Evolutionary conservation across 2,797 vertebrate species (phyloP), one percentile per base, ranked within the genome.

Genomic region (Borostomias antarcticus): DNA sequence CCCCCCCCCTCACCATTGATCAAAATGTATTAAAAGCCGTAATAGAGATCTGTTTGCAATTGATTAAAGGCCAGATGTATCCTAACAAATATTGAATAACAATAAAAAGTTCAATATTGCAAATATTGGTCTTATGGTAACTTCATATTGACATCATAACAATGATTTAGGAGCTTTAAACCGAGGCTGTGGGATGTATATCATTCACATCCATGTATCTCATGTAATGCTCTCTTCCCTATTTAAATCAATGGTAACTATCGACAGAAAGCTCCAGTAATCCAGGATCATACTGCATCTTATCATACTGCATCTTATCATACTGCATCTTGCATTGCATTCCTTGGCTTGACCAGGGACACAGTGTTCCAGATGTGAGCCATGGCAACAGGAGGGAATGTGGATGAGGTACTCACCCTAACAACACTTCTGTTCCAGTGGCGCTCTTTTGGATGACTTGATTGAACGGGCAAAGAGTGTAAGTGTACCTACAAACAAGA

Each of bases 381-480:
- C 17, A 28, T 48, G 28, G 19, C 19, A 74, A 69, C 28, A 68
- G 48, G 8, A 7, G 19, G 21, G 21, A 17, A 50, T 50, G 48
- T 19, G 48, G 19, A 58, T 8, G 7, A 21, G 10, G n/a, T 26
- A 43, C 33, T 45, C 82, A 92, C 90, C 91, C 89, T 75, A 91
- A 85, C 66, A 85, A 86, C 40, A 92, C 86, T 77, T 90, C 84
- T 52, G 77, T 80, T 79, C 89, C 91, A 37, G 73, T 61, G 1
- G 79, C 76, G 77, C 73, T 87, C 85, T 82, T 86, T 23, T 91
- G 90, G 37, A 86, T 88, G 61, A 91, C 81, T 64, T 87, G 85
- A 82, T 82, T 90, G 83, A 92, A 91, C 0, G 91, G 89, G 63
- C 91, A 91, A 62, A 92, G 71, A 1, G 83, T 85, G 29, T 92